Conservation (phyloP, 2,888 invertebrate species). For the Stenolophus ochropezus region DNA sequence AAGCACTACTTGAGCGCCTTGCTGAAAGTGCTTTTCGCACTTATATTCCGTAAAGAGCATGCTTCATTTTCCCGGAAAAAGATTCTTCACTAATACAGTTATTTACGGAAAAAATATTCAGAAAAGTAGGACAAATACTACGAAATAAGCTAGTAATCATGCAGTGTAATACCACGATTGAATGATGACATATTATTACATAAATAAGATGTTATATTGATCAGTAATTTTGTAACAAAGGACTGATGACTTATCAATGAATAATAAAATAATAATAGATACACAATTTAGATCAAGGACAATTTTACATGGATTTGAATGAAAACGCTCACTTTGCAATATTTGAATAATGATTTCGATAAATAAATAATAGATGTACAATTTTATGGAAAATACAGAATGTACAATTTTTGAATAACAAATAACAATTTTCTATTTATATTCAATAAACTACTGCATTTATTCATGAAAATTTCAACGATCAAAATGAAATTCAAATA, state of each 20-base stretch:
- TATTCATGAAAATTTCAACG: no score
- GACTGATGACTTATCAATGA: not conserved
- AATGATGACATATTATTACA: not conserved
- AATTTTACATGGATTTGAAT: no score
- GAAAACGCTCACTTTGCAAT: no score
- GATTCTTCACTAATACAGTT: not conserved
- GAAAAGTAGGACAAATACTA: not conserved
- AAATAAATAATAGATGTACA: no score
- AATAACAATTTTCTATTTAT: no score
- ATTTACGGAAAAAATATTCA: no score
- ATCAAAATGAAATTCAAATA: no score
- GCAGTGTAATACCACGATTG: not conserved
- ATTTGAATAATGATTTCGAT: no score
- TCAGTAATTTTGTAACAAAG: not conserved
- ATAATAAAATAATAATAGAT: not conserved
- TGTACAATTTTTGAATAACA: no score
- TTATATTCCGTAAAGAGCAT: not conserved
- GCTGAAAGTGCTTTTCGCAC: not conserved
- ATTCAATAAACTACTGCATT: no score
- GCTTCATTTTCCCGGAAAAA: not conserved
- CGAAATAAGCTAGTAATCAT: not conserved
- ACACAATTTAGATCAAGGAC: not conserved
- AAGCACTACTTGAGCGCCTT: not conserved
- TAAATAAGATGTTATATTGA: not conserved
- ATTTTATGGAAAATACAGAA: no score